Base-by-base conservation (phyloP, 2,888 invertebrate genomes). In the Pachliopta kotzebuea region DNA sequence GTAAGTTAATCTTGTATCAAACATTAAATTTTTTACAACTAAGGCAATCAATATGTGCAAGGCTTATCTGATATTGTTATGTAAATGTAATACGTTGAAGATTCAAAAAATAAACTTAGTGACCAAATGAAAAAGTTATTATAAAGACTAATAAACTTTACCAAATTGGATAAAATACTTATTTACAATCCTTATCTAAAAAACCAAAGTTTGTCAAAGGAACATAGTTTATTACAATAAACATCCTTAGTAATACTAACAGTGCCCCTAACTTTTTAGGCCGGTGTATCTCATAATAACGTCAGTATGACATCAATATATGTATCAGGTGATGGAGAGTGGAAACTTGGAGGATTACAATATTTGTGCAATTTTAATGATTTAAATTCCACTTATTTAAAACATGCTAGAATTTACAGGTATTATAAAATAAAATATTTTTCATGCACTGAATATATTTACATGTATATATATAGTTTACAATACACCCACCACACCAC, bases 311-410 rank as follows among this genome's bases (percentile, higher is more conserved):
- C 95, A 69, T 95, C 97, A 6, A 93, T 98, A 67, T 98, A 96
- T 87, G 94, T 98, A 9, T 95, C 96, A 29, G 93, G 94, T 20
- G 96, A 97, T 86, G 97, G 97, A 0, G 94, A 94, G 65, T 98
- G 98, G 98, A 96, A 96, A 78, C 90, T 98, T 37, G 97, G 96
- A 17, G 97, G 97, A 6, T 92, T 98, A 76, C 97, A 98, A 81
- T 96, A 95, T 80, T 91, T 96, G 17, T 96, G 95, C 83, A 92
- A 93, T 71, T 94, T 94, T 72, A 90, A 88, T 65, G 96, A 96
- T 69, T 83, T 96, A 20, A 95, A 93, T 56, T 80, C 92, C 60
- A 92, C 93, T 52, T 94, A 95, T 76, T 86, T 96, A 55, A 94
- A 93, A 76, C 94, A 95, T 83, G 93, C 95, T 18, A 93, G 93